A percentile compares a stretch with the other conserved stretches of the same genome.
Conservation (phyloP, 2,797 vertebrate genomes). For the Lutjanus argentimaculatus region DNA sequence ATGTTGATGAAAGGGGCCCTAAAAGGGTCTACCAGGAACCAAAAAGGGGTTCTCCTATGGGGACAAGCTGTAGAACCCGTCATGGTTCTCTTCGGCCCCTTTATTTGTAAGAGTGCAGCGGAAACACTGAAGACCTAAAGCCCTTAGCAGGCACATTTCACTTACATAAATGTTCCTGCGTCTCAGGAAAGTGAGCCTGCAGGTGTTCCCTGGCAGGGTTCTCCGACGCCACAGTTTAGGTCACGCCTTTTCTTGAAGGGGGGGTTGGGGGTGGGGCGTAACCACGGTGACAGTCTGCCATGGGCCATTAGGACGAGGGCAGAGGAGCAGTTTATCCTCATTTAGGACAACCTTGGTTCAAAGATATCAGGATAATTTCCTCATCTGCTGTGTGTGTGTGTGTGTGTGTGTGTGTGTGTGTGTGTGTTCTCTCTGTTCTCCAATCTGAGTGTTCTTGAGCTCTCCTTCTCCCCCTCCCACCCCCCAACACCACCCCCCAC, state of each 20-base stretch:
- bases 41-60: no score
- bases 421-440: conserved; percentile 31
- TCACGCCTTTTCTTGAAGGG: conserved; percentile 32
- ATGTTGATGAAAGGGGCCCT: no score
- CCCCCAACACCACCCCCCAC: background rate
- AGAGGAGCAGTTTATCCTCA: conserved; percentile 58
- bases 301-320: conserved; percentile 47
- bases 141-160: conserved; percentile 66
- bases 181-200: conserved; percentile 44
- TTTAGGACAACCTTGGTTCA: conserved; percentile 63
- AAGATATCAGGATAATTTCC: conserved; percentile 57
- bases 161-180: conserved; percentile 56
- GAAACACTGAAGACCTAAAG: conserved; percentile 62
- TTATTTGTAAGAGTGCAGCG: background rate
- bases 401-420: no score
- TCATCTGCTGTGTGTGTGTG: background rate
- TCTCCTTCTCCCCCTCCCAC: conserved; percentile 61
- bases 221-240: conserved; percentile 34
- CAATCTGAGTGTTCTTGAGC: conserved; percentile 57
- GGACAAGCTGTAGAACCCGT: no score
- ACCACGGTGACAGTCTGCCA: conserved; percentile 45
- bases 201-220: conserved; percentile 37
- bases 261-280: background rate
- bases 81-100: no score
- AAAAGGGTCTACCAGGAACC: no score